Conservation (phyloP, 1,140 invertebrate species). For the Acromyrmex charruanus region DNA sequence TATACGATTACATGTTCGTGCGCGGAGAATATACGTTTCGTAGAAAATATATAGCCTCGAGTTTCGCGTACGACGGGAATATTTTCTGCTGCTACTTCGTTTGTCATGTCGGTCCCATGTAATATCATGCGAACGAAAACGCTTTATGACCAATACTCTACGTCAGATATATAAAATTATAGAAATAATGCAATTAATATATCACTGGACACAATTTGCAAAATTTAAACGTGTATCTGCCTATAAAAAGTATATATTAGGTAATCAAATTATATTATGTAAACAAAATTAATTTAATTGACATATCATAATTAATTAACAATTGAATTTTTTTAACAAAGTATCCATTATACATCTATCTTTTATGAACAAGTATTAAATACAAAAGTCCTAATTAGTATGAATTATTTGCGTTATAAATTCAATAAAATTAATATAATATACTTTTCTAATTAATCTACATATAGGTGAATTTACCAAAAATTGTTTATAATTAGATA, state of each 20-base stretch:
- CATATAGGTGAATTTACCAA: not conserved
- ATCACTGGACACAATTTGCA: not conserved
- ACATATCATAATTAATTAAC: not conserved
- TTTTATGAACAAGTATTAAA: not conserved
- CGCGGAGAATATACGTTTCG: constrained; percentile 3
- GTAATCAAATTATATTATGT: not conserved
- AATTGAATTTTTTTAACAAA: not conserved
- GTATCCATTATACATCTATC: not conserved
- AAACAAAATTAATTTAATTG: not conserved
- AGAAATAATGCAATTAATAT: constrained; percentile 1
- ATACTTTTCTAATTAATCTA: not conserved
- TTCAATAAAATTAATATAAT: not conserved
- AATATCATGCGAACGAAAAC: constrained; percentile 33
- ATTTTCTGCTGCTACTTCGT: constrained; percentile 11
- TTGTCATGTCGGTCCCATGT: not conserved
- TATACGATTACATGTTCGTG: constrained; percentile 8
- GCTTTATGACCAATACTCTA: constrained; percentile 21
- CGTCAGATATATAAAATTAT: not conserved
- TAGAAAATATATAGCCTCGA: constrained; percentile 62
- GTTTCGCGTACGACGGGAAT: constrained; percentile 50
- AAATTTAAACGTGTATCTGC: not conserved
- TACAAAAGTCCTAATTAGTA: not conserved
- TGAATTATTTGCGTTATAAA: not conserved
- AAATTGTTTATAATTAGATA: constrained; percentile 12
- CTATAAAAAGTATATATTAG: not conserved